Base-by-base conservation (phyloP, 2,888 invertebrate species). In the Plagodis dolabraria region DNA sequence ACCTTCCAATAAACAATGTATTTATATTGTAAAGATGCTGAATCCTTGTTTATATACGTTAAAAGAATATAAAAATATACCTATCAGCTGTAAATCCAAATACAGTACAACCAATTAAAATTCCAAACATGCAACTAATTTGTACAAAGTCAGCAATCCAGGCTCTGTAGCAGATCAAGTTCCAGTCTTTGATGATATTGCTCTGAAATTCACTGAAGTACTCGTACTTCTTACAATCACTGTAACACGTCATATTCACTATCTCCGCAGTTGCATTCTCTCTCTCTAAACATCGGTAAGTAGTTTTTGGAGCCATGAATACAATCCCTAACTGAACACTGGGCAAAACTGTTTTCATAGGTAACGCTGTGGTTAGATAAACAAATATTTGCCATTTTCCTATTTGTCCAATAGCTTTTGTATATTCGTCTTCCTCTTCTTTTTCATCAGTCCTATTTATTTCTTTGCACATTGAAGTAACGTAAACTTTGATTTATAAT, bases 281-380 rank as follows among this genome's bases (percentile, higher is more conserved):
- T 6, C 75, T 76, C 33, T 73, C 67, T 0, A 77, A 74, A 71
- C 95, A 95, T 42, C 80, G 82, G 65, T 89, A 93, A 0, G 84
- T 75, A 0, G 94, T 91, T n/a, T 94, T 93, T 0, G 96, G 95
- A 7, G 96, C 95, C 68, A 96, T 84, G 70, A 96, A 96, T 38
- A 96, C 94, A 56, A 96, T 95, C 0, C 93, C 94, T 57, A 96
- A 81, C 68, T 95, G 95, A 68, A 95, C 95, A 95, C 95, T 96
- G 0, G 94, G 95, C 0, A 95, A 94, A 0, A 95, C 94, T 70
- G 96, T 94, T 81, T 96, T 96, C 51, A 94, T 89, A 5, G 95
- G 81, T 44, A 94, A 93, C 40, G 95, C 90, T 0, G 94, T 86
- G 8, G 94, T 68, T 47, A 94, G 93, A 5, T 95, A 89, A 73